Evolutionary conservation across 2,113 vertebrate species (phyloP).

Genomic region (Butorides virescens): DNA sequence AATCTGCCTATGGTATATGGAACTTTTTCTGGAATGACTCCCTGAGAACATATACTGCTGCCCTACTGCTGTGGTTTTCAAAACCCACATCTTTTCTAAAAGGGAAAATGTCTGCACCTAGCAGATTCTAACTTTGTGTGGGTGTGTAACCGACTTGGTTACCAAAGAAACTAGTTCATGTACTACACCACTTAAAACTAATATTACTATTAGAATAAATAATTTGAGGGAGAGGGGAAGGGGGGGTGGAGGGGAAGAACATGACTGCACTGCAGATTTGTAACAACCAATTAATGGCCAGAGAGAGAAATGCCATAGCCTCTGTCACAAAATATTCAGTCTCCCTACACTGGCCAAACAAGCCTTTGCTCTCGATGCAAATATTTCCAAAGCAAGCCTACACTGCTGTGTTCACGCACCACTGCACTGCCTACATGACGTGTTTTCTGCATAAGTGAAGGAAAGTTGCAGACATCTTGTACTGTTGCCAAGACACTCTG

Average conservation of each 20-base stretch:
- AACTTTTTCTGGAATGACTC: not conserved
- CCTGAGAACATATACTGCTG: constrained; percentile 22
- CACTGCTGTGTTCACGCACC: constrained; percentile 39
- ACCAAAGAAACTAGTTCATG: constrained; percentile 79
- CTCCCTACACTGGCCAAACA: constrained; percentile 13
- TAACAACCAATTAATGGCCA: constrained; percentile 74
- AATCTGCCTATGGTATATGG: not conserved
- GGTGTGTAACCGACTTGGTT: constrained; percentile 72
- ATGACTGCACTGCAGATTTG: constrained; percentile 72
- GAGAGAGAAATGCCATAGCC: constrained; percentile 56
- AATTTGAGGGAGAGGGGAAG: constrained; percentile 2
- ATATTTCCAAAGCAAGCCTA: constrained; percentile 30
- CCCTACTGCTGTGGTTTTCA: constrained; percentile 55
- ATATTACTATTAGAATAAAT: constrained; percentile 72
- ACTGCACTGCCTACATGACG: constrained; percentile 48
- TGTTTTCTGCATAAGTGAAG: constrained; percentile 40
- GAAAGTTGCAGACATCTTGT: constrained; percentile 53
- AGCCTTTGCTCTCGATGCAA: constrained; percentile 38
- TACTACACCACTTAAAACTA: constrained; percentile 70
- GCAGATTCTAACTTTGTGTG: constrained; percentile 72
- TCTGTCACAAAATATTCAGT: constrained; percentile 36
- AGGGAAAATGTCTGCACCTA: constrained; percentile 70
- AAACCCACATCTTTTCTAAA: constrained; percentile 65
- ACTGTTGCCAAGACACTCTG: constrained; percentile 62
- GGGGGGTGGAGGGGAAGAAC: not conserved